A percentile compares a stretch with the other conserved stretches of the same genome.
phyloP scores from a whole-genome alignment of 2,113 vertebrate species.

The Zapornia atra region DNA sequence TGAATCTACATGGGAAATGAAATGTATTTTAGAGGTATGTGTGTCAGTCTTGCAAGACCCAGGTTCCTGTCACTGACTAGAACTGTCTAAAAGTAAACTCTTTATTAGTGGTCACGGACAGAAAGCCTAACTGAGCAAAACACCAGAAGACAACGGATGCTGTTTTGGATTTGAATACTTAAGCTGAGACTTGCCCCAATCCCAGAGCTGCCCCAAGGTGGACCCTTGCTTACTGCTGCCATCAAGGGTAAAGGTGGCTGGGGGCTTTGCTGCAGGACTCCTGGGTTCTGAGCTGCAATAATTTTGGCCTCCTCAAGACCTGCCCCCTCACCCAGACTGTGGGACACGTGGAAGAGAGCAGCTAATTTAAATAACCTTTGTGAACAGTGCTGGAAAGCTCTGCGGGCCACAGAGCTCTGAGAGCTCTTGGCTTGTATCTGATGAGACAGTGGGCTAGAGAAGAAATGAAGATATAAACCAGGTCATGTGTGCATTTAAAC shows the following conservation, averaged over 20 bases:
- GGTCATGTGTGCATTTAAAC: background rate
- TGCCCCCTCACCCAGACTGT: accelerated
- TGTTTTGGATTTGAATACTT: background rate
- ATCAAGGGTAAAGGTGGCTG: background rate
- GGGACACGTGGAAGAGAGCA: background rate
- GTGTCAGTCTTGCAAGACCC: background rate
- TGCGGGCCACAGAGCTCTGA: background rate
- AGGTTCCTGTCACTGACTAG: background rate
- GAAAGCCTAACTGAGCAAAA: background rate
- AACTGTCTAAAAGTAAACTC: background rate
- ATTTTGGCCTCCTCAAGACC: background rate
- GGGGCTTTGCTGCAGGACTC: background rate
- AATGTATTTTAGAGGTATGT: background rate
- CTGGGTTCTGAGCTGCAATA: background rate
- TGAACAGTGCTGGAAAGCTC: background rate
- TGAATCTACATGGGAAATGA: background rate
- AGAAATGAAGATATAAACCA: conserved; percentile 3
- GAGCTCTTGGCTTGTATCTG: background rate
- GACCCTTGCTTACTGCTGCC: background rate
- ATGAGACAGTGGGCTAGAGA: background rate
- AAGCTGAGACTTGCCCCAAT: background rate
- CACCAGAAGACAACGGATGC: background rate
- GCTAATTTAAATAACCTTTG: accelerated
- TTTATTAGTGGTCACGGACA: background rate
- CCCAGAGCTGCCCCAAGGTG: background rate